Conservation (phyloP, 2,888 invertebrate genomes). For the Aethes cnicana region DNA sequence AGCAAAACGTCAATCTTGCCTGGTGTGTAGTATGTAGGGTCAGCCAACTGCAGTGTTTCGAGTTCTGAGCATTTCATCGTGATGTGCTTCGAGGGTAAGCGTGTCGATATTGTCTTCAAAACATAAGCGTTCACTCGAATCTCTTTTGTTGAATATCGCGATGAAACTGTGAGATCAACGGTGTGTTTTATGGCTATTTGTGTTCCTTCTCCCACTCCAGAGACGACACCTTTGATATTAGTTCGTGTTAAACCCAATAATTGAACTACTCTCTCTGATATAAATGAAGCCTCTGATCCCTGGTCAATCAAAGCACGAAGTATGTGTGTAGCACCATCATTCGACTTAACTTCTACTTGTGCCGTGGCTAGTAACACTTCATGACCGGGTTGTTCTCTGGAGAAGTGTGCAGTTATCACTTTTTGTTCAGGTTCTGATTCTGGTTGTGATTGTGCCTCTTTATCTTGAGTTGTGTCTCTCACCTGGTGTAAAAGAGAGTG, state of each 20-base stretch:
- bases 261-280: conserved; percentile 34
- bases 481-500: conserved; percentile 31
- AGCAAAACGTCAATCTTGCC: conserved; percentile 33
- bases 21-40: conserved; percentile 30
- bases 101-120: conserved; percentile 32
- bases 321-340: conserved; percentile 29
- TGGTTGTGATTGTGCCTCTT: background rate
- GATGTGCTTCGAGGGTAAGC: conserved; percentile 29
- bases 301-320: conserved; percentile 39
- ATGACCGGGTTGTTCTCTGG: conserved; percentile 34
- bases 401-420: conserved; percentile 27
- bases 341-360: conserved; percentile 30
- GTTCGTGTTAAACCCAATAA: conserved; percentile 33
- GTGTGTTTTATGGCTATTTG: conserved; percentile 29
- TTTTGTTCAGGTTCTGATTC: conserved; percentile 15
- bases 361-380: conserved; percentile 33
- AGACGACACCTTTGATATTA: conserved; percentile 33
- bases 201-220: conserved; percentile 36
- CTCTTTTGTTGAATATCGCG: background rate
- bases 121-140: conserved; percentile 31
- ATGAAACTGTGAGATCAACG: conserved; percentile 26
- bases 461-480: background rate
- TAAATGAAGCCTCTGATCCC: conserved; percentile 40
- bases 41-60: conserved; percentile 30
- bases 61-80: conserved; percentile 28